Conservation (phyloP, 2,888 invertebrate genomes). For the Blastobasis adustella region DNA sequence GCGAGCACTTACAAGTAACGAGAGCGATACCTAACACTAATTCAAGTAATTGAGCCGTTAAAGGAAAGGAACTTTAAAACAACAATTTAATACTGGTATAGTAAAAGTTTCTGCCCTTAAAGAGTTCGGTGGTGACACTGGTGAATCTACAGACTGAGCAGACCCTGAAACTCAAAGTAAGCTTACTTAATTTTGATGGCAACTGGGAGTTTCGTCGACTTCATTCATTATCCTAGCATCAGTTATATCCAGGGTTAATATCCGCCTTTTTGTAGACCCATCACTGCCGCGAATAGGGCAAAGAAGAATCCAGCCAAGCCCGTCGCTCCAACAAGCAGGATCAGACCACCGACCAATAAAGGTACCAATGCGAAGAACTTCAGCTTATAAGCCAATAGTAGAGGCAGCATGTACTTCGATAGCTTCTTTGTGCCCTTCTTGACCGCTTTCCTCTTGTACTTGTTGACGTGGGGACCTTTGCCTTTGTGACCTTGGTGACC, state of each 20-base stretch:
- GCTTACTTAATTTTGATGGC: constrained; percentile 50
- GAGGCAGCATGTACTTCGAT: constrained; percentile 82
- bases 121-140: constrained; percentile 10
- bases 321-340: constrained; percentile 84
- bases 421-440: constrained; percentile 76
- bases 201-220: constrained; percentile 51
- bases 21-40: not conserved
- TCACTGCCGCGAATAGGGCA: constrained; percentile 87
- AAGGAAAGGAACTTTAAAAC: not conserved
- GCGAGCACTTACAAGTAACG: constrained; percentile 22
- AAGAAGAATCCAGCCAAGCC: constrained; percentile 92
- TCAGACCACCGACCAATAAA: constrained; percentile 80
- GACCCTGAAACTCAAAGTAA: constrained; percentile 10
- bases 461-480: constrained; percentile 2
- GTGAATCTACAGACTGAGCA: constrained; percentile 1
- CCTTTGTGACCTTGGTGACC: constrained; percentile 26
- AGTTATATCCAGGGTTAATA: constrained; percentile 36
- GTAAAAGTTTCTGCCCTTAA: constrained; percentile 6
- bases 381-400: constrained; percentile 87
- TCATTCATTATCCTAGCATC: constrained; percentile 19
- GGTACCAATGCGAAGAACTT: constrained; percentile 88
- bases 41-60: not conserved
- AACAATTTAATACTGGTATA: not conserved
- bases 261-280: constrained; percentile 79
- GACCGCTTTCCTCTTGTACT: constrained; percentile 41